A percentile compares a stretch with the other conserved stretches of the same genome.
Evolutionary conservation across 2,113 vertebrate species (phyloP).

Genomic region (Zapornia atra): DNA sequence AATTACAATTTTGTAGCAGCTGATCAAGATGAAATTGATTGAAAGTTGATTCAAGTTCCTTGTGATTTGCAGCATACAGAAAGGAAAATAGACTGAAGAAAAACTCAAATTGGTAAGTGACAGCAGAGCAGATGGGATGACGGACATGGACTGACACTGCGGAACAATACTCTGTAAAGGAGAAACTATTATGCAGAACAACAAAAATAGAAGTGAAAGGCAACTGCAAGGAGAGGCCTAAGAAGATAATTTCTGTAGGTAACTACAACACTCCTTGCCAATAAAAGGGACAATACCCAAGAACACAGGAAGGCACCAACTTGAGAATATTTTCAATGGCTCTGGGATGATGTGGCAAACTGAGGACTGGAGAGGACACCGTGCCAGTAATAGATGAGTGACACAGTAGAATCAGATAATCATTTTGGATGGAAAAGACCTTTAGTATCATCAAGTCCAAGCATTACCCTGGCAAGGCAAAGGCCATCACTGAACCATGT

Average conservation of each 20-base stretch:
- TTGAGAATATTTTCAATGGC: neutral
- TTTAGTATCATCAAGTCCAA: neutral
- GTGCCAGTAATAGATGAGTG: neutral
- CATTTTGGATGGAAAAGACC: neutral
- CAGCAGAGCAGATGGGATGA: neutral
- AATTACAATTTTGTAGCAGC: neutral
- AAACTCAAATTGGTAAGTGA: neutral
- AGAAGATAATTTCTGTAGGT: neutral
- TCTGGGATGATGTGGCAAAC: neutral
- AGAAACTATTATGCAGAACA: neutral
- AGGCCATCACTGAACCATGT: neutral
- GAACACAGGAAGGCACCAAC: neutral
- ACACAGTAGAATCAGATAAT: neutral
- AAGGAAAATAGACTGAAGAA: neutral
- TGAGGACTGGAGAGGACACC: neutral
- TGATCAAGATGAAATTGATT: neutral
- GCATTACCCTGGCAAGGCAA: neutral
- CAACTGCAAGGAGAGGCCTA: neutral
- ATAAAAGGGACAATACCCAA: neutral
- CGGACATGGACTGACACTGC: accelerated
- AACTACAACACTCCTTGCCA: neutral
- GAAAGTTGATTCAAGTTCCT: neutral
- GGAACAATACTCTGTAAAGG: neutral
- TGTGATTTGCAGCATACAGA: neutral
- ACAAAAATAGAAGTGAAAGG: neutral